Evolutionary conservation across 2,797 vertebrate species (phyloP).

Genomic region (Serranus cabrilla): DNA sequence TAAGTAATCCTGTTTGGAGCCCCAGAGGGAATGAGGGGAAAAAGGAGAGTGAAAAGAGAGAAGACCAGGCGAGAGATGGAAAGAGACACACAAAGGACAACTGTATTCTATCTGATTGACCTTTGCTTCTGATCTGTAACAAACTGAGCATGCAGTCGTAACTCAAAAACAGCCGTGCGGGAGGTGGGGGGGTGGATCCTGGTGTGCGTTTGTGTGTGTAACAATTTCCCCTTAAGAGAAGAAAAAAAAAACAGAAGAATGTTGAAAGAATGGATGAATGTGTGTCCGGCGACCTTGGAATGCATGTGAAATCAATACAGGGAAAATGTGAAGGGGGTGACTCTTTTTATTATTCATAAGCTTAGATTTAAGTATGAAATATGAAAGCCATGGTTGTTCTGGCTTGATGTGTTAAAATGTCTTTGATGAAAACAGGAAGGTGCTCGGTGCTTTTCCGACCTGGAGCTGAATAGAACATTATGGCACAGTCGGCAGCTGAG

Average conservation of each 20-base stretch:
- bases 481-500: constrained; percentile 44
- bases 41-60: constrained; percentile 55
- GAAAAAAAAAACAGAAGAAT: constrained; percentile 44
- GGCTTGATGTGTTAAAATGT: constrained; percentile 66
- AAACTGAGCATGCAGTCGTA: constrained; percentile 57
- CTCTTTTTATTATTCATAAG: constrained; percentile 61
- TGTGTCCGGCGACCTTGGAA: constrained; percentile 61
- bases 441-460: constrained; percentile 52
- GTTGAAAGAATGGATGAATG: constrained; percentile 60
- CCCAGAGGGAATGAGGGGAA: constrained; percentile 37
- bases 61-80: constrained; percentile 55
- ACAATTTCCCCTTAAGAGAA: constrained; percentile 44
- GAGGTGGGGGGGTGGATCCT: constrained; percentile 7
- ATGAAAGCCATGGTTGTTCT: constrained; percentile 66
- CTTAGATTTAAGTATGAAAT: constrained; percentile 68
- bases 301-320: constrained; percentile 71
- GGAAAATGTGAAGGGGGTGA: constrained; percentile 49
- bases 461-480: constrained; percentile 74
- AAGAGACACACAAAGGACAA: constrained; percentile 72
- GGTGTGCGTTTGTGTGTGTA: constrained; percentile 42
- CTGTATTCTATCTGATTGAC: constrained; percentile 66
- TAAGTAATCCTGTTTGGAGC: constrained; percentile 60
- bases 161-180: constrained; percentile 57
- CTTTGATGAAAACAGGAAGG: constrained; percentile 70
- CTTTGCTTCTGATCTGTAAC: constrained; percentile 62